These are phyloP conservation scores for Orbicella faveolata DNA, from an alignment of 64 coral and sea anemone genomes.

Conservation along the genomic window DNA sequence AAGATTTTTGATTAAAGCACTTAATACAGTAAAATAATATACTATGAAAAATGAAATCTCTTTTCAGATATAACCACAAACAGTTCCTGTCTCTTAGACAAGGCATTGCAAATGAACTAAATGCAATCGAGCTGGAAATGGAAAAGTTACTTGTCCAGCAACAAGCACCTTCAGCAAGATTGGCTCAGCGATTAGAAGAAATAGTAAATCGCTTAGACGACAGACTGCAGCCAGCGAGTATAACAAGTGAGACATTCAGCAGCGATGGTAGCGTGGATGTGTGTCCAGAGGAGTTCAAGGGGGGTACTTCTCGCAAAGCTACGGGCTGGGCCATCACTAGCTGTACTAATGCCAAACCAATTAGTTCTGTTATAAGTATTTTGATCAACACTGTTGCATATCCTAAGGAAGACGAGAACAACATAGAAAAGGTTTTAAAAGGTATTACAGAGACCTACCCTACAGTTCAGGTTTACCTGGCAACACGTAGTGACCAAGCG, in stretches of 20 bases:
- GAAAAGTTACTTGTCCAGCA: not conserved
- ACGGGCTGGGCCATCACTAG: slow-evolving; percentile 14
- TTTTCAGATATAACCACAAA: not conserved
- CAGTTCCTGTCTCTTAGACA: no score
- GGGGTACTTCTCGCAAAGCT: not conserved
- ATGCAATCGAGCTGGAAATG: not conserved
- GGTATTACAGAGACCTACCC: slow-evolving; percentile 31
- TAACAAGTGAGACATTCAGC: not conserved
- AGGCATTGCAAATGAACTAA: not conserved
- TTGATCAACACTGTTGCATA: slow-evolving; percentile 35
- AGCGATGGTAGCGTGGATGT: slow-evolving; percentile 22
- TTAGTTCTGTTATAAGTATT: slow-evolving; percentile 28
- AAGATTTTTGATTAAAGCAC: no score
- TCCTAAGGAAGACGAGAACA: slow-evolving; percentile 4
- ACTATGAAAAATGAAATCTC: not conserved
- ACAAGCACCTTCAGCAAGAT: not conserved
- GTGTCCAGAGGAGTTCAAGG: slow-evolving; percentile 33
- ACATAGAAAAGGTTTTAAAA: slow-evolving; percentile 29
- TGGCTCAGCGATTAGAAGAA: not conserved
- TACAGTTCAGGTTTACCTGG: slow-evolving; percentile 27
- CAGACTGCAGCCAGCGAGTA: not conserved
- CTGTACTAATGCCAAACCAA: slow-evolving; percentile 47
- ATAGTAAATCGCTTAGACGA: slow-evolving; percentile 9
- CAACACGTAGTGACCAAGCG: not conserved
- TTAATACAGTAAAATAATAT: no score